Conservation (phyloP, 2,888 invertebrate species). For the Odontocerum albicorne region DNA sequence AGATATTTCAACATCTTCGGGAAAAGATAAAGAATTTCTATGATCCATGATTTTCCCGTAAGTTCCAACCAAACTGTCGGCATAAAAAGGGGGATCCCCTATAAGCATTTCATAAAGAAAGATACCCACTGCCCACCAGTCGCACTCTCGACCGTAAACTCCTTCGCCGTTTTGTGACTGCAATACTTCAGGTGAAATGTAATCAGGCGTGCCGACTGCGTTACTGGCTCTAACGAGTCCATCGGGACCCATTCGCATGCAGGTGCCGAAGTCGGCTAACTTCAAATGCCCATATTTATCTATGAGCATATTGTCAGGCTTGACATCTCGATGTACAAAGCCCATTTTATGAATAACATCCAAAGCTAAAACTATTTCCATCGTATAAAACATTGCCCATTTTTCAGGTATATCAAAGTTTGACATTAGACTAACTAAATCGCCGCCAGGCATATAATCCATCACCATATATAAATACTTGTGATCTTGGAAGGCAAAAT, state of each 20-base stretch:
- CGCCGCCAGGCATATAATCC: slow-evolving; percentile 99
- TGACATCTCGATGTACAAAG: slow-evolving; percentile 94
- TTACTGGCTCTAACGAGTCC: slow-evolving; percentile 95
- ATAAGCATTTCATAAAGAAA: slow-evolving; percentile 99
- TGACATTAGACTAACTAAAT: slow-evolving; percentile 97
- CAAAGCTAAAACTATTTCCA: slow-evolving; percentile 95
- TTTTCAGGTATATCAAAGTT: slow-evolving; percentile 99
- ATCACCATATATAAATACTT: slow-evolving; percentile 99
- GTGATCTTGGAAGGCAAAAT: slow-evolving; percentile 98
- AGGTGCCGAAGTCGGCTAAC: slow-evolving; percentile 99
- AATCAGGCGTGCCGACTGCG: slow-evolving; percentile 99
- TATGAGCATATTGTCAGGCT: slow-evolving; percentile 98
- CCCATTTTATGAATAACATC: slow-evolving; percentile 99
- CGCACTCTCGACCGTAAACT: slow-evolving; percentile 96
- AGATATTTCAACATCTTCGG: slow-evolving; percentile 93
- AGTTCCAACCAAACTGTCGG: slow-evolving; percentile 96
- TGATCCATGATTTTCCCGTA: slow-evolving; percentile 99
- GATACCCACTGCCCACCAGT: slow-evolving; percentile 99
- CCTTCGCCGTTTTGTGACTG: slow-evolving; percentile 96
- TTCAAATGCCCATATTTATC: slow-evolving; percentile 96
- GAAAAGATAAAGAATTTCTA: slow-evolving; percentile 92
- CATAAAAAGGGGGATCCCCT: slow-evolving; percentile 98
- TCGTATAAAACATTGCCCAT: slow-evolving; percentile 98
- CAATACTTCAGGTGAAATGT: slow-evolving; percentile 98
- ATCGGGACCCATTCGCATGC: slow-evolving; percentile 97